Base-by-base conservation (phyloP, 2,888 invertebrate species). In the Asteroscopus sphinx region DNA sequence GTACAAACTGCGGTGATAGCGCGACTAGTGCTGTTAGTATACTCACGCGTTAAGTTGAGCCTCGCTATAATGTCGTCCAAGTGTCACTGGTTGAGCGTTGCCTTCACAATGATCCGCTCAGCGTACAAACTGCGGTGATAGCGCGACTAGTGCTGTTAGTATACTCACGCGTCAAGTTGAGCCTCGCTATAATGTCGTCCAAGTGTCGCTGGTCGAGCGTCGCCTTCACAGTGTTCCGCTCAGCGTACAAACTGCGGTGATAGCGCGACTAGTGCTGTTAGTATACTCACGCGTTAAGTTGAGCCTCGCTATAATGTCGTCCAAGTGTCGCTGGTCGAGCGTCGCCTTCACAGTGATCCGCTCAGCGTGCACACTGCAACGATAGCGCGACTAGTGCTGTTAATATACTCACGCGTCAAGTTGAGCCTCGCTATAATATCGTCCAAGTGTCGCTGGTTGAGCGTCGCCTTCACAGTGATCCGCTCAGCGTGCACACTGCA, bases 21-120 rank as follows among this genome's bases (percentile, higher is more conserved):
- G 21, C 21, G 26, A 26, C 26, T 1, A 5, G 26, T 7, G 6
- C 6, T 7, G 13, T 8, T 4, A 1, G 0, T 9, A 9, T 13
- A 71, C 78, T 78, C 32, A 90, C 91, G 95, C 65, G 95, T 94
- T 15, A 96, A 21, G 21, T 21, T 21, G 21, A 87, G 89, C 46
- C 86, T 86, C 0, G 94, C 91, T 39, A 96, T 95, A 56, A 96
- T 95, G 42, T 94, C 94, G 11, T 95, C 94, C 16, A 96, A 76
- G 48, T 95, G 93, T 5, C 82, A 82, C 57, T 95, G 94, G 61
- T 95, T 92, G 26, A 96, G 79, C 11, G 93, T 93, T 0, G 95
- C 93, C 16, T 87, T 94, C 3, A 96, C 93, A 36, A 92, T 73
- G 86, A 93, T 54, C 63, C 91, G 84, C 37, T 91, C 84, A 5